phyloP scores from a whole-genome alignment of 92 coral and sea anemone genomes.

The Scolanthus callimorphus region DNA sequence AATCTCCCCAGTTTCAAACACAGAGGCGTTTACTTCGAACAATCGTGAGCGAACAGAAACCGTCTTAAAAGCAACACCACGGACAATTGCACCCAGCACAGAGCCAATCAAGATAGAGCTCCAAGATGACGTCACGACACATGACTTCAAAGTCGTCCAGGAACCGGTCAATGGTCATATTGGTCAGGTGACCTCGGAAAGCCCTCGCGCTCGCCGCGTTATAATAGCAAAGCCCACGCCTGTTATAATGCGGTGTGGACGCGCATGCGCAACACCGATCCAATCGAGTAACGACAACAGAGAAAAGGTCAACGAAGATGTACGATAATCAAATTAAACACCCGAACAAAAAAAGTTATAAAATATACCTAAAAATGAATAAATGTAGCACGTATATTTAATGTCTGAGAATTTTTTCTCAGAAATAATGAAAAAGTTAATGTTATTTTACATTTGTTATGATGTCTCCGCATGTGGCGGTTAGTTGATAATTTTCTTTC shows the following conservation, averaged over 20 bases:
- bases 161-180: conserved; percentile 60
- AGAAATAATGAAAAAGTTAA: no score
- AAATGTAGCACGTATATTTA: no score
- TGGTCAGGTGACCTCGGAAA: conserved; percentile 39
- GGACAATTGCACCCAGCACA: no score
- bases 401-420: no score
- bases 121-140: background rate
- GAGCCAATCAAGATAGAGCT: background rate
- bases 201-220: conserved; percentile 33
- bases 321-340: no score
- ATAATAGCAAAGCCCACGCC: conserved; percentile 71
- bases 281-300: no score
- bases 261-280: conserved; percentile 51
- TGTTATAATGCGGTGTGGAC: conserved; percentile 77
- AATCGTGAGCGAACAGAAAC: background rate
- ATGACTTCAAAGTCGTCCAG: conserved; percentile 56
- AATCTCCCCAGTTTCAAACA: background rate
- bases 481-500: no score
- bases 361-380: no score
- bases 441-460: no score
- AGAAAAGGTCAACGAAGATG: no score
- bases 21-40: background rate
- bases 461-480: no score
- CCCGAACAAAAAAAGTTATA: no score
- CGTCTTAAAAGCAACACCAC: background rate